Conservation (phyloP, 2,113 vertebrate genomes). For the Nerophis ophidion region DNA sequence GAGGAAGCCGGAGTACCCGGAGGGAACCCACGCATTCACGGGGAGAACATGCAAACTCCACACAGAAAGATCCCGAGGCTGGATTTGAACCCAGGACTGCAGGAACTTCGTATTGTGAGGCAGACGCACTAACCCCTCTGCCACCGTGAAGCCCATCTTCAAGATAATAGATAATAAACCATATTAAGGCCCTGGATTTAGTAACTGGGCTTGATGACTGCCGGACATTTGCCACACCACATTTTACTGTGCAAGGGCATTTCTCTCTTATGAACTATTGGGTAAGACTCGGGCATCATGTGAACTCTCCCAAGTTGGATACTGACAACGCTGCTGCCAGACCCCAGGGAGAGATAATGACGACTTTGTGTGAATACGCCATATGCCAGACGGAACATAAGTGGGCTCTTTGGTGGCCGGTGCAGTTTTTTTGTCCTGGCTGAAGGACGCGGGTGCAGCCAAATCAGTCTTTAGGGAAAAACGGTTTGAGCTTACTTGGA, state of each 20-base stretch:
- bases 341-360: constrained; percentile 36
- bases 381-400: constrained; percentile 29
- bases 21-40: too few species aligned
- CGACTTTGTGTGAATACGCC: constrained; percentile 20
- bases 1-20: too few species aligned
- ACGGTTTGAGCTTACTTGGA: constrained; percentile 1
- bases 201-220: not conserved
- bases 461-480: constrained; percentile 12
- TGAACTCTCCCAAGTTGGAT: constrained; percentile 24
- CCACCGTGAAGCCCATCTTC: too few species aligned
- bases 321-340: constrained; percentile 25
- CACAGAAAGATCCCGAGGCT: too few species aligned
- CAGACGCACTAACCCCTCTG: too few species aligned
- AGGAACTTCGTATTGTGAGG: too few species aligned
- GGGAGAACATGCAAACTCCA: too few species aligned
- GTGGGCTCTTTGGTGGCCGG: constrained; percentile 12
- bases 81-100: too few species aligned
- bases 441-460: constrained; percentile 21
- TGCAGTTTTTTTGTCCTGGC: constrained; percentile 18
- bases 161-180: too few species aligned
- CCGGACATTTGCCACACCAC: too few species aligned
- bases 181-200: too few species aligned
- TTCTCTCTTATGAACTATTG: not conserved
- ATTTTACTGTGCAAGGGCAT: not conserved
- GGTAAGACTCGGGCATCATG: constrained; percentile 2